These are phyloP conservation scores for Acromyrmex heyeri DNA, from an alignment of 1,140 invertebrate genomes.

Conservation along the genomic window DNA sequence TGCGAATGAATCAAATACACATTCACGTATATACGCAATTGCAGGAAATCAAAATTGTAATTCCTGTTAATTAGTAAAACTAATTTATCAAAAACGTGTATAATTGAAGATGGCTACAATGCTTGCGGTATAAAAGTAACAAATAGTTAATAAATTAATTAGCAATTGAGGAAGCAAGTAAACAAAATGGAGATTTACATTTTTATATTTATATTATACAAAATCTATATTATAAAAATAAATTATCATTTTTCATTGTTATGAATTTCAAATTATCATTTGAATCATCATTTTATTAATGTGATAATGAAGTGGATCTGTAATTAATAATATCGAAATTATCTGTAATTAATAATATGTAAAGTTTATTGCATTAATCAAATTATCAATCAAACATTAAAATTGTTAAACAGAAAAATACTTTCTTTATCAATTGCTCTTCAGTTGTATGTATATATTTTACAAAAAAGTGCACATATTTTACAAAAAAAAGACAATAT, in stretches of 20 bases:
- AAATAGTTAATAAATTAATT: conserved; percentile 24
- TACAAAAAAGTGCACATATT: conserved; percentile 17
- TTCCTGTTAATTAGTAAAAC: conserved; percentile 21
- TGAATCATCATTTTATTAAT: conserved; percentile 3
- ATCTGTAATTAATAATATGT: conserved; percentile 8
- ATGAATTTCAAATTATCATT: background rate
- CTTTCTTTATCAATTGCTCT: conserved; percentile 17
- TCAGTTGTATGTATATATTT: conserved; percentile 15
- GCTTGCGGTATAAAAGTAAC: background rate
- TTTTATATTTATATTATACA: conserved; percentile 39
- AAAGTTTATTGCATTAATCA: background rate
- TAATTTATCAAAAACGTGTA: conserved; percentile 11
- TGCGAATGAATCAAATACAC: conserved; percentile 1
- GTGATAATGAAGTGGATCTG: background rate
- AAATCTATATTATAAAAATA: background rate
- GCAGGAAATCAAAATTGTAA: conserved; percentile 39
- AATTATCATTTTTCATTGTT: background rate
- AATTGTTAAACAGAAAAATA: conserved; percentile 9
- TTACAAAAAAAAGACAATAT: conserved; percentile 29
- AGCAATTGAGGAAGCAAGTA: background rate
- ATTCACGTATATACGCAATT: background rate
- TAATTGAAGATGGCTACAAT: conserved; percentile 9
- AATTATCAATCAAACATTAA: conserved; percentile 10
- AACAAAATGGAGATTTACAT: background rate
- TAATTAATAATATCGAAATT: background rate